Evolutionary conservation across 1,140 invertebrate species (phyloP).

Genomic region (Hypsibius dujardini): DNA sequence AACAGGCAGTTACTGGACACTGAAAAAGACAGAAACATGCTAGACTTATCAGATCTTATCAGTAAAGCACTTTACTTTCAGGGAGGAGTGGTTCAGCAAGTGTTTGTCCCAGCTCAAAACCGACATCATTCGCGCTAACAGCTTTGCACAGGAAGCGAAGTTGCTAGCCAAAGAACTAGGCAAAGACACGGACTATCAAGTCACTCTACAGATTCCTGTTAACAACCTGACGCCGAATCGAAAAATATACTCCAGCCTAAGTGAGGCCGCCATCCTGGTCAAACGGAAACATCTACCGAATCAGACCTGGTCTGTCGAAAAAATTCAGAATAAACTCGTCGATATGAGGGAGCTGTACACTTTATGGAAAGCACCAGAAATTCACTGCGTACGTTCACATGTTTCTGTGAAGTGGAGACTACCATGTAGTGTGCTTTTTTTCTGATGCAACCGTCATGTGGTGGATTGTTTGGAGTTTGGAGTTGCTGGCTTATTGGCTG

Average conservation of each 20-base stretch:
- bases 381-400: neutral
- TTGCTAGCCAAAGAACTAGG: constrained; percentile 80
- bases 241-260: constrained; percentile 50
- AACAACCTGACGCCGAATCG: constrained; percentile 84
- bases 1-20: no score
- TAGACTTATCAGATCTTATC: no score
- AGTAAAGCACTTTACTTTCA: no score
- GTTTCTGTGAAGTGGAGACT: no score
- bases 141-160: constrained; percentile 85
- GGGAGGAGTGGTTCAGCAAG: constrained; percentile 69
- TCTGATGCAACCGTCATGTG: neutral
- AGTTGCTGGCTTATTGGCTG: neutral
- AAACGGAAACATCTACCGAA: constrained; percentile 49
- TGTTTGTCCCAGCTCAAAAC: constrained; percentile 70
- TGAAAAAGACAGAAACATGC: no score
- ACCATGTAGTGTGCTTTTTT: neutral
- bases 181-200: constrained; percentile 75
- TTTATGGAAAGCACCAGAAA: constrained; percentile 48
- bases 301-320: constrained; percentile 96
- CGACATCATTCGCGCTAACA: constrained; percentile 80
- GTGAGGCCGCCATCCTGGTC: constrained; percentile 92
- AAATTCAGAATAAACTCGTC: constrained; percentile 88
- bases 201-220: constrained; percentile 89
- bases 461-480: neutral
- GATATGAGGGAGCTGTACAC: constrained; percentile 96